Evolutionary conservation across 2,797 vertebrate genomes (phyloP), one percentile per base, ranked within the genome.

Genomic region (Chromobotia macracanthus): DNA sequence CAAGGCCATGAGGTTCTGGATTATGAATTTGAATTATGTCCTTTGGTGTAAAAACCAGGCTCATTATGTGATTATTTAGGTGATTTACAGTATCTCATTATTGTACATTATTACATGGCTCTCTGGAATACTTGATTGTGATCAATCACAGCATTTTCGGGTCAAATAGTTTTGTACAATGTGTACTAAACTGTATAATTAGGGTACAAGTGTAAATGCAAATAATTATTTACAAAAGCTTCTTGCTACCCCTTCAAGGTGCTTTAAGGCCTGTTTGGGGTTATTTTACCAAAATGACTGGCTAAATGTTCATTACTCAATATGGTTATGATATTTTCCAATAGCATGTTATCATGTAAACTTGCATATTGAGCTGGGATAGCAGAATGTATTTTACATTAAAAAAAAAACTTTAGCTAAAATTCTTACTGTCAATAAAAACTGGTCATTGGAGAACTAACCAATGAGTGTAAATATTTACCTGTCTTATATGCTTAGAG

Each of bases 11-110:
- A 72, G 72, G 69, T 64, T 75, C 25, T 75, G 51, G 46, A 75
- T 19, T 25, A 75, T 82, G 75, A 72, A 83, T 80, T 55, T 82
- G 38, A 80, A 82, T 53, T 65, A 79, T 83, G 83, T 84, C 65
- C 55, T 70, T 77, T 25, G 55, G 9, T 58, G 28, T 50, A 71
- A 64, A 63, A 80, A 77, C 19, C 70, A 31, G 50, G 50, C 61
- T 84, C 18, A 71, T 38, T 38, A 38, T 73, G 63, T 63, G 61
- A 1, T 61, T 69, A 77, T 60, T 19, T 68, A 13, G 25, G 51
- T 73, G 19, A 66, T 44, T 9, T 38, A 38, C 35, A 38, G 35
- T 48, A 35, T 64, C 61, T 46, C 41, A 28, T 60, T 46, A 73
- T 46, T n/a, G n/a, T 60, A 61, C n/a, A 56, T 60, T 38, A 60